These are phyloP conservation scores for Diorhabda elongata DNA, from an alignment of 1,140 invertebrate genomes.

Conservation along the genomic window DNA sequence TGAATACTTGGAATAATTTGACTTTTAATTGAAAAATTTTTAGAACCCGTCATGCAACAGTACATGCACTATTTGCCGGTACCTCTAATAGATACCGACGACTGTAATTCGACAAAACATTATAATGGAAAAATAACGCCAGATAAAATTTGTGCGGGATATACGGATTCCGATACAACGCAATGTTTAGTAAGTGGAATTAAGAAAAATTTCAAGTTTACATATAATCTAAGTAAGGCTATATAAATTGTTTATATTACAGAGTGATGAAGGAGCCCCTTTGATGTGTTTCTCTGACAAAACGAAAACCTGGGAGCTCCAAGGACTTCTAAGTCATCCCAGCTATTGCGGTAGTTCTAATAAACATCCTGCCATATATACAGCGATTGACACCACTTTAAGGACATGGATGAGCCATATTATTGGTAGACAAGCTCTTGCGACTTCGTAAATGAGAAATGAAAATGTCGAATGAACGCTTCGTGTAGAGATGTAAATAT, in stretches of 20 bases:
- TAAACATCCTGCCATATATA: slow-evolving; percentile 57
- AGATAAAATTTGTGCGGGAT: slow-evolving; percentile 58
- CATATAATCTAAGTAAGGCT: slow-evolving; percentile 1
- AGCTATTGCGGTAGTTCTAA: slow-evolving; percentile 54
- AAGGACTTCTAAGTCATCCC: slow-evolving; percentile 58
- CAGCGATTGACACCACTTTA: slow-evolving; percentile 41
- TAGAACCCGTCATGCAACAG: slow-evolving; percentile 52
- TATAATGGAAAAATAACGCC: slow-evolving; percentile 56
- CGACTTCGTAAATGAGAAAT: not conserved
- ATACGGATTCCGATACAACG: slow-evolving; percentile 54
- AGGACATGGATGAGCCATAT: slow-evolving; percentile 46
- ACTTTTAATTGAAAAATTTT: slow-evolving; percentile 24
- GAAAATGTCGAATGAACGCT: no score
- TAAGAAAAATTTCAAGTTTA: slow-evolving; percentile 7
- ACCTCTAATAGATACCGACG: slow-evolving; percentile 52
- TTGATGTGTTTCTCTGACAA: slow-evolving; percentile 58
- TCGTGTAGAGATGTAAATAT: no score
- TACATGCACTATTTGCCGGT: slow-evolving; percentile 56
- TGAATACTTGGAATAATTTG: slow-evolving; percentile 6
- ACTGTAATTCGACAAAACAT: slow-evolving; percentile 59
- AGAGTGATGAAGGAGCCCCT: slow-evolving; percentile 64
- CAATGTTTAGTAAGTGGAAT: slow-evolving; percentile 56
- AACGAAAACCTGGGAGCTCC: slow-evolving; percentile 55
- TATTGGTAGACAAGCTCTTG: slow-evolving; percentile 32
- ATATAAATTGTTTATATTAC: slow-evolving; percentile 35